These are phyloP conservation scores for Homarus americanus DNA, from an alignment of 1,140 invertebrate species.

Conservation along the genomic window DNA sequence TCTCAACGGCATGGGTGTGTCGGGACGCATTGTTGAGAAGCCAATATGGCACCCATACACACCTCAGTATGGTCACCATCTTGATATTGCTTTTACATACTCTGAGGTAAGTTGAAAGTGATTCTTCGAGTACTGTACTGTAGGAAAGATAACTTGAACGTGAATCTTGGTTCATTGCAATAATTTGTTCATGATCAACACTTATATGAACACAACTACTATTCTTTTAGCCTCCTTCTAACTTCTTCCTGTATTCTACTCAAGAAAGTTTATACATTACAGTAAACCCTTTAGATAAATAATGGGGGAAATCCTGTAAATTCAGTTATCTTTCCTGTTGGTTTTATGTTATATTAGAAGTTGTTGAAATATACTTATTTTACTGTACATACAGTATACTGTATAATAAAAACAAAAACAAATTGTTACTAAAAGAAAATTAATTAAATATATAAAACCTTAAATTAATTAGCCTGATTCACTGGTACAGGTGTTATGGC, in stretches of 20 bases:
- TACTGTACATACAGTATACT: no score
- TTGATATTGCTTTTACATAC: slow-evolving; percentile 85
- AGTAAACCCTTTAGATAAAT: no score
- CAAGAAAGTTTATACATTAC: no score
- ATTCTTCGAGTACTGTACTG: no score
- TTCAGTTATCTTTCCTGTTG: no score
- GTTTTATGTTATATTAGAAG: no score
- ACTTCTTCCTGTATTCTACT: no score
- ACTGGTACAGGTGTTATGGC: slow-evolving; percentile 85
- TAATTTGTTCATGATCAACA: no score
- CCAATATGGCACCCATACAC: slow-evolving; percentile 94
- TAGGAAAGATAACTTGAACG: neutral
- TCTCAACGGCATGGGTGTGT: slow-evolving; percentile 91
- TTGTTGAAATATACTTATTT: no score
- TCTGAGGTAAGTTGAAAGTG: slow-evolving; percentile 83
- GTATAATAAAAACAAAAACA: neutral
- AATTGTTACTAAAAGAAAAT: neutral
- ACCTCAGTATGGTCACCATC: slow-evolving; percentile 84
- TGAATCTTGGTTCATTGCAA: neutral
- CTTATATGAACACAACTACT: no score
- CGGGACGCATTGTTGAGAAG: slow-evolving; percentile 85
- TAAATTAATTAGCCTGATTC: neutral
- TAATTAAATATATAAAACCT: neutral
- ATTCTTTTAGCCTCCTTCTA: no score
- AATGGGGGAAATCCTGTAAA: no score